Conservation (phyloP, 2,797 vertebrate species). For the Morus bassanus region DNA sequence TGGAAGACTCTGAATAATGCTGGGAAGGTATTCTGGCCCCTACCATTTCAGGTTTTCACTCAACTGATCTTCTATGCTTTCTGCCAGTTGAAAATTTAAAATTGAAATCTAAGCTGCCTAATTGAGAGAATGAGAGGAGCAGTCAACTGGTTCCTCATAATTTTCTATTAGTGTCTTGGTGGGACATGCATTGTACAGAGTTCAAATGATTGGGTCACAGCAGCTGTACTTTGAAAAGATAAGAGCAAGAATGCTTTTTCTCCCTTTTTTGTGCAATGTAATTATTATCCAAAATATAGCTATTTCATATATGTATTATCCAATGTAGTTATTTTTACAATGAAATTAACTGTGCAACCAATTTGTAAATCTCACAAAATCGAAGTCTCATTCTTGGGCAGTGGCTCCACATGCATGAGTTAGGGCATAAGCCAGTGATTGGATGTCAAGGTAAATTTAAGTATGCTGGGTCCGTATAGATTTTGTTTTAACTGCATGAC, state of each 20-base stretch:
- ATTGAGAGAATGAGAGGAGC: not conserved
- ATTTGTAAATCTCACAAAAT: not conserved
- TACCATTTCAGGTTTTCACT: constrained; percentile 18
- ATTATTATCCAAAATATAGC: not conserved
- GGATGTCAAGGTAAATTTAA: constrained; percentile 32
- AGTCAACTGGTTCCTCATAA: not conserved
- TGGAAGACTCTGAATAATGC: constrained; percentile 48
- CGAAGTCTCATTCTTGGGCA: not conserved
- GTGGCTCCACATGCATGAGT: not conserved
- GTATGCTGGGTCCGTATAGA: not conserved
- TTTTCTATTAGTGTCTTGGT: not conserved
- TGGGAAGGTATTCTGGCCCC: not conserved
- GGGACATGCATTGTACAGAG: not conserved
- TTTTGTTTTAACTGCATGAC: not conserved
- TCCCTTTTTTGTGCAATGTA: not conserved
- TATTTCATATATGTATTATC: not conserved
- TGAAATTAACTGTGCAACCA: not conserved
- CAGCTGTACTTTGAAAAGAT: not conserved
- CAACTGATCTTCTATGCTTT: constrained; percentile 18
- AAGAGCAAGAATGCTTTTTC: not conserved
- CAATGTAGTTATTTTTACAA: not conserved
- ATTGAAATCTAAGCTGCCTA: not conserved
- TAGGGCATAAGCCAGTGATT: not conserved
- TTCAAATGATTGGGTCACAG: not conserved
- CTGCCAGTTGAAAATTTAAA: constrained; percentile 47